These are phyloP conservation scores for Hanleya hanleyi DNA, from an alignment of 2,888 invertebrate species.

Conservation along the genomic window DNA sequence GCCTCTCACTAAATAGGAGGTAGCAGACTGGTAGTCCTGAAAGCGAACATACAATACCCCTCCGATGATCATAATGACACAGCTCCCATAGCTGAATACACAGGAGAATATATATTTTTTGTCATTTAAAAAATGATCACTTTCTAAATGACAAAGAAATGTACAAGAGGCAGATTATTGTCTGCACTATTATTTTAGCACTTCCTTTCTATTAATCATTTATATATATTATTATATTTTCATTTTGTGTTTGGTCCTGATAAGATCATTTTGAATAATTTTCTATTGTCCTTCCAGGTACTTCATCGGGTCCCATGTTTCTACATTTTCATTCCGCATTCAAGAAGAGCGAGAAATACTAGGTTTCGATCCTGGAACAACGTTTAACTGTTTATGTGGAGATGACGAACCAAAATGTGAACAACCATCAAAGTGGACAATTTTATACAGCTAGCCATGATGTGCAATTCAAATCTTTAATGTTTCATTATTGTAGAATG, in stretches of 20 bases:
- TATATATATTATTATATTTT: neutral
- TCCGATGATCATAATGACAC: no score
- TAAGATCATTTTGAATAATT: neutral
- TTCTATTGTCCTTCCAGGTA: constrained; percentile 74
- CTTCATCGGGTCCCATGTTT: constrained; percentile 94
- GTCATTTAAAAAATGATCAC: neutral
- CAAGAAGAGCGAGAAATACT: constrained; percentile 98
- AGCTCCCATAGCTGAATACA: no score
- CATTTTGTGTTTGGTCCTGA: neutral
- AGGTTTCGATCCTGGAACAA: constrained; percentile 85
- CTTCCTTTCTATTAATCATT: no score
- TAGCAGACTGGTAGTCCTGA: no score
- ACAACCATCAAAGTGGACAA: constrained; percentile 83
- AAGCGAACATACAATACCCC: no score
- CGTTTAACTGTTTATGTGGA: constrained; percentile 90
- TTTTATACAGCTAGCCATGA: constrained; percentile 39
- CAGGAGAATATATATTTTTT: no score
- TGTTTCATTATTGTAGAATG: neutral
- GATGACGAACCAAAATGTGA: constrained; percentile 80
- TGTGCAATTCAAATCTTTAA: neutral
- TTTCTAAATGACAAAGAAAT: neutral
- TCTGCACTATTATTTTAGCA: neutral
- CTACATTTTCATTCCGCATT: constrained; percentile 96
- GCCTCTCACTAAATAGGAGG: no score
- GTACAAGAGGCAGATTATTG: neutral